Percentiles rank a stretch among this genome's conserved stretches.
Conservation (phyloP, 1,140 invertebrate genomes). For the Grapholita molesta region DNA sequence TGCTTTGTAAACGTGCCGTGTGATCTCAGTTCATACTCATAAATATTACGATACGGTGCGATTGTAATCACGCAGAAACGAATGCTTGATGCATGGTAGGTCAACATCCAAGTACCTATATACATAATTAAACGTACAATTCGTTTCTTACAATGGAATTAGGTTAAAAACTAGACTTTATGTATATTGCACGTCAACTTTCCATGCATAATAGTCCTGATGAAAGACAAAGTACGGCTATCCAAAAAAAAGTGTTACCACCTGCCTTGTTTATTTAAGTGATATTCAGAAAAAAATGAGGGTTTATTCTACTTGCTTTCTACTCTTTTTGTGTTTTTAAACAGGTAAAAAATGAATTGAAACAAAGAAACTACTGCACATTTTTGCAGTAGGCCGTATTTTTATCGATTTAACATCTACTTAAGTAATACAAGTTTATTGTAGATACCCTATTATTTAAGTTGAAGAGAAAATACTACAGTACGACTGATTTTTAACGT, state of each 20-base stretch:
- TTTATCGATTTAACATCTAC: too few species aligned
- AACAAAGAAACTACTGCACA: not conserved
- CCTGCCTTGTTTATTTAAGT: not conserved
- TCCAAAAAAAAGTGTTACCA: not conserved
- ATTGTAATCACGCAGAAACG: not conserved
- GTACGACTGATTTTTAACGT: too few species aligned
- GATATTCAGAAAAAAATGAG: not conserved
- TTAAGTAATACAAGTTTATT: too few species aligned
- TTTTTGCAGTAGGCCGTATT: not conserved
- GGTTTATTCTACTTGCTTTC: not conserved
- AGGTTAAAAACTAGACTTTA: not conserved
- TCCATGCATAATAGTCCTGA: not conserved
- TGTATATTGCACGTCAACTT: not conserved
- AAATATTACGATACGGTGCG: not conserved
- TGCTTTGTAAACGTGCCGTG: not conserved
- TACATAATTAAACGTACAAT: not conserved
- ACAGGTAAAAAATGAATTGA: not conserved
- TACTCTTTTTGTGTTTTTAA: not conserved
- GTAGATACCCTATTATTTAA: too few species aligned
- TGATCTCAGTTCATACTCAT: not conserved
- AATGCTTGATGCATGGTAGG: not conserved
- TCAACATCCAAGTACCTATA: not conserved
- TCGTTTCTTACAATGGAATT: not conserved
- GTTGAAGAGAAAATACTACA: too few species aligned
- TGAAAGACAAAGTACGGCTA: not conserved